Conservation (phyloP, 2,113 vertebrate genomes). For the Neodon shergylaensis region DNA sequence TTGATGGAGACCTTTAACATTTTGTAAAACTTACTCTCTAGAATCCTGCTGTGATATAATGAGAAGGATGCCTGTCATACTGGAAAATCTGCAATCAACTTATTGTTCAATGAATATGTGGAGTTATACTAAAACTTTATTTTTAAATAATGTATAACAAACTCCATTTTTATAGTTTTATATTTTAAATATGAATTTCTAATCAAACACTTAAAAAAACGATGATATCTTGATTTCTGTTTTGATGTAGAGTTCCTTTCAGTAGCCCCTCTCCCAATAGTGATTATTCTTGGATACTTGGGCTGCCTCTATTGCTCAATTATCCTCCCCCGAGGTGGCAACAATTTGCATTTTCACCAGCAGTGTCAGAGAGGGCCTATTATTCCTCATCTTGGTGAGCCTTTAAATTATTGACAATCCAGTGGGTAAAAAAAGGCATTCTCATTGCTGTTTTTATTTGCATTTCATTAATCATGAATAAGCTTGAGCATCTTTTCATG, state of each 20-base stretch:
- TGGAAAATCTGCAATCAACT: background rate
- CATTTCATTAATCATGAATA: slow-evolving; percentile 70
- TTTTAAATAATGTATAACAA: background rate
- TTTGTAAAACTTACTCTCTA: slow-evolving; percentile 21
- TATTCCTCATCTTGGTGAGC: slow-evolving; percentile 49
- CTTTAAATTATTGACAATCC: slow-evolving; percentile 66
- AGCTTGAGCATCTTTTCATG: slow-evolving; percentile 48
- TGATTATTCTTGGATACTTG: slow-evolving; percentile 25
- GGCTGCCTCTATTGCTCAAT: slow-evolving; percentile 36
- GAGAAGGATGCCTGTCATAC: background rate
- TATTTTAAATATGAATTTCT: slow-evolving; percentile 15
- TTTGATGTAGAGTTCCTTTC: slow-evolving; percentile 33
- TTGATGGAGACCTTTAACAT: background rate
- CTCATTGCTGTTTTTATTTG: slow-evolving; percentile 68
- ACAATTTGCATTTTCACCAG: slow-evolving; percentile 53
- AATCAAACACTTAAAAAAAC: background rate
- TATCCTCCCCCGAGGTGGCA: slow-evolving; percentile 32
- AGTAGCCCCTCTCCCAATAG: background rate
- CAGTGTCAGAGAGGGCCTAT: slow-evolving; percentile 8
- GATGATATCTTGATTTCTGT: background rate
- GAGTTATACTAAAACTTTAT: background rate
- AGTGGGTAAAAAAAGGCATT: slow-evolving; percentile 12
- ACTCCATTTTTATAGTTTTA: background rate
- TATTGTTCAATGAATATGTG: background rate
- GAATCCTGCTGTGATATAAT: slow-evolving; percentile 10